Evolutionary conservation across 2,113 vertebrate species (phyloP).

Genomic region (Cricetomys ansorgei): DNA sequence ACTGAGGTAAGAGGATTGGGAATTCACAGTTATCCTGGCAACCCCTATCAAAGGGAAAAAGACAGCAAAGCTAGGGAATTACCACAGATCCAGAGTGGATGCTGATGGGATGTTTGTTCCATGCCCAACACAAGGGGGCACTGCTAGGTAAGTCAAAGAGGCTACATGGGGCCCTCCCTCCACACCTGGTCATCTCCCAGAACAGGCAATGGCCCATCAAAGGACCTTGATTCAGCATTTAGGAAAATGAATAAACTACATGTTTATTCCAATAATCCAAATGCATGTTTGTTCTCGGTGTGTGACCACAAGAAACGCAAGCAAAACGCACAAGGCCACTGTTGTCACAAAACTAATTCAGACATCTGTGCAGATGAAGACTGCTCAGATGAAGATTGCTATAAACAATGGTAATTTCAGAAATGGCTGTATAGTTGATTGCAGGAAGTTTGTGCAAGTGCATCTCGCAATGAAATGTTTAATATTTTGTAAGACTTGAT

Average conservation of each 20-base stretch:
- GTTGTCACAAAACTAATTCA: constrained; percentile 11
- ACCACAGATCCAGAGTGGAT: neutral
- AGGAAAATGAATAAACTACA: neutral
- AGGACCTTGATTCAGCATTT: neutral
- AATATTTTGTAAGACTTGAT: neutral
- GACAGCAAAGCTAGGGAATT: neutral
- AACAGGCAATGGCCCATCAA: no score
- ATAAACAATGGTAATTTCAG: neutral
- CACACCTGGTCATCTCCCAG: neutral
- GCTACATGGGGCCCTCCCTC: no score
- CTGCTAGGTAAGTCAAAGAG: constrained; percentile 2
- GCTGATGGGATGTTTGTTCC: neutral
- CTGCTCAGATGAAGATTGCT: neutral
- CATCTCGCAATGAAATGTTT: neutral
- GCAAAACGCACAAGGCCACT: neutral
- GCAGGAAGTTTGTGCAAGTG: neutral
- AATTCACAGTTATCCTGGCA: neutral
- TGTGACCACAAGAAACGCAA: neutral
- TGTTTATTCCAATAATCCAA: neutral
- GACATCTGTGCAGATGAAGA: neutral
- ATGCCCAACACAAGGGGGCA: neutral
- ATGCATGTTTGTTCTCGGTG: neutral
- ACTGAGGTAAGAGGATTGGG: neutral
- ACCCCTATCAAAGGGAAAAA: neutral
- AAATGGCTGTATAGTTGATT: neutral